phyloP scores from a whole-genome alignment of 2,888 invertebrate genomes.

The Deilephila porcellus region DNA sequence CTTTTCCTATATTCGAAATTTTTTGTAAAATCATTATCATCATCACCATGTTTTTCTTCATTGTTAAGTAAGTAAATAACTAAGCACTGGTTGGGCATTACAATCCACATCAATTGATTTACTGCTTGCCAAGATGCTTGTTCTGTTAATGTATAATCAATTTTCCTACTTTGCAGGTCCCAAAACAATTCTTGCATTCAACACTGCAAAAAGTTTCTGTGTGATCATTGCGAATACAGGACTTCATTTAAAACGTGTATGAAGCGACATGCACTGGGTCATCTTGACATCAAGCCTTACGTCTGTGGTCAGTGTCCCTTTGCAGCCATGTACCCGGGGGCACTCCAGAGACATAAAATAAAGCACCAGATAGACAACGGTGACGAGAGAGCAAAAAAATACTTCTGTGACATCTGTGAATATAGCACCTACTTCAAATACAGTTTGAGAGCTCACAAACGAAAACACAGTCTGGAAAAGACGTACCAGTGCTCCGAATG shows the following conservation, averaged over 20 bases:
- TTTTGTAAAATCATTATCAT: no score
- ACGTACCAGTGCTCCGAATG: conserved; percentile 33
- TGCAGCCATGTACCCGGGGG: conserved; percentile 58
- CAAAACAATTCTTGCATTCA: conserved; percentile 34
- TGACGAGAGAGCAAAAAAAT: conserved; percentile 22
- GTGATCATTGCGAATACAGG: conserved; percentile 59
- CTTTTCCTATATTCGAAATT: no score
- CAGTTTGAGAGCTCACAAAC: conserved; percentile 54
- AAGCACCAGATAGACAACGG: conserved; percentile 52
- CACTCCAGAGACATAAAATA: conserved; percentile 56
- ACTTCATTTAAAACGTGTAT: conserved; percentile 62
- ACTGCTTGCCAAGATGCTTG: no score
- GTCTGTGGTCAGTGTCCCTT: conserved; percentile 58
- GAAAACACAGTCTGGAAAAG: conserved; percentile 54
- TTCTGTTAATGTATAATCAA: no score
- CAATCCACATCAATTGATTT: no score
- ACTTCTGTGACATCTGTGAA: conserved; percentile 43
- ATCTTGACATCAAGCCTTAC: conserved; percentile 52
- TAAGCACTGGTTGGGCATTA: no score
- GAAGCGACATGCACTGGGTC: conserved; percentile 54
- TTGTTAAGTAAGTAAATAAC: no score
- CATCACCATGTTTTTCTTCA: no score
- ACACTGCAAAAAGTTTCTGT: conserved; percentile 44
- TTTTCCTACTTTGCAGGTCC: not conserved
- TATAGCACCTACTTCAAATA: conserved; percentile 48